A percentile compares a stretch with the other conserved stretches of the same genome.
Evolutionary conservation across 2,797 vertebrate species (phyloP).

Genomic region (Lindbergichthys nudifrons): DNA sequence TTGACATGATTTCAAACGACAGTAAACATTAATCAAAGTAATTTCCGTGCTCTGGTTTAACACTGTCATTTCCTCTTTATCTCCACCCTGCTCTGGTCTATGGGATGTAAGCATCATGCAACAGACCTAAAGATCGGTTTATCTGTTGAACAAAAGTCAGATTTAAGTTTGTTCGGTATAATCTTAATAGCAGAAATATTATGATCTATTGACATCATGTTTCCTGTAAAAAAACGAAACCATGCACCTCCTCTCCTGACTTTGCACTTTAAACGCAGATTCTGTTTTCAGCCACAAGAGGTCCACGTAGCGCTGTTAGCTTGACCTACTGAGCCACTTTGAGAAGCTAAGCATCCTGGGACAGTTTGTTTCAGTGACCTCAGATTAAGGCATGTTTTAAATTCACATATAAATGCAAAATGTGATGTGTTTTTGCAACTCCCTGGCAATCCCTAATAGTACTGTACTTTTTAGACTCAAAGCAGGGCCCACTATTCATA

Average conservation of each 20-base stretch:
- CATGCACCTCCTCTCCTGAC: neutral
- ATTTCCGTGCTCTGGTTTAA: conserved; percentile 37
- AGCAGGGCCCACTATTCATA: conserved; percentile 2
- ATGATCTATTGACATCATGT: neutral
- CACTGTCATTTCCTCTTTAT: conserved; percentile 21
- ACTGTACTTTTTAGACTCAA: neutral
- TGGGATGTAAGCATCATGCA: neutral
- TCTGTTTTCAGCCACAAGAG: conserved; percentile 68
- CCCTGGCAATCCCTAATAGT: neutral
- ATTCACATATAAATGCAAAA: neutral
- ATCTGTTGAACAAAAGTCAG: neutral
- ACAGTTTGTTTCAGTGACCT: neutral
- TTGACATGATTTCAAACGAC: conserved; percentile 20
- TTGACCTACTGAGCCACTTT: conserved; percentile 6
- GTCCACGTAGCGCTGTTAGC: conserved; percentile 48
- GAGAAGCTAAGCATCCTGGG: neutral
- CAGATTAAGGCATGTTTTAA: neutral
- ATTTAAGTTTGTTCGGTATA: neutral
- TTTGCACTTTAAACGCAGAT: conserved; percentile 15
- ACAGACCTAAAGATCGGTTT: neutral
- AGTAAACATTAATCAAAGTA: conserved; percentile 31
- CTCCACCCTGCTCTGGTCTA: conserved; percentile 5
- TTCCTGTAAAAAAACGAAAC: neutral
- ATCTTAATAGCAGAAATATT: neutral
- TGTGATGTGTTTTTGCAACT: conserved; percentile 12